Percentiles rank a stretch among this genome's conserved stretches.
Conservation (phyloP, 1,140 invertebrate genomes). For the Phocides pigmalion region DNA sequence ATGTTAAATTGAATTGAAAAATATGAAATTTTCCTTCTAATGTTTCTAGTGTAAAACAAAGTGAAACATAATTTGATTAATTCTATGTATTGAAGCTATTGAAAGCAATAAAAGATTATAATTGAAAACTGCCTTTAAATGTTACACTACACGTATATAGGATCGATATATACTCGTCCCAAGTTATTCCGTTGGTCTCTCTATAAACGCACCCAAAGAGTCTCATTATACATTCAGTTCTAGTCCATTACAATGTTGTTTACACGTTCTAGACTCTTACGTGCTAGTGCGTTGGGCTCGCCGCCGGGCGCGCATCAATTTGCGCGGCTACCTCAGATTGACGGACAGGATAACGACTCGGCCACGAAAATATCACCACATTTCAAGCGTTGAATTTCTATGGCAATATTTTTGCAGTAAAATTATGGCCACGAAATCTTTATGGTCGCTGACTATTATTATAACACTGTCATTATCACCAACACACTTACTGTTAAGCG, state of each 20-base stretch:
- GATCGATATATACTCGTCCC: background rate
- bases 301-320: slow-evolving; percentile 29
- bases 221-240: slow-evolving; percentile 23
- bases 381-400: background rate
- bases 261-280: slow-evolving; percentile 27
- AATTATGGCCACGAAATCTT: background rate
- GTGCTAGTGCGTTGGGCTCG: slow-evolving; percentile 16
- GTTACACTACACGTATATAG: too few species aligned
- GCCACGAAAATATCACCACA: slow-evolving; percentile 17
- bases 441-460: background rate
- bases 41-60: too few species aligned
- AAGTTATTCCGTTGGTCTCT: background rate
- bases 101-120: too few species aligned
- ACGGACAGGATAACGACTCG: slow-evolving; percentile 25
- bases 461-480: too few species aligned
- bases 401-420: background rate
- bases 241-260: slow-evolving; percentile 32
- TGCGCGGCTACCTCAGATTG: slow-evolving; percentile 29
- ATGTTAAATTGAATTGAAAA: too few species aligned
- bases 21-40: too few species aligned
- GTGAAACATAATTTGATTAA: too few species aligned
- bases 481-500: too few species aligned
- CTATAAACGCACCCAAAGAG: slow-evolving; percentile 19
- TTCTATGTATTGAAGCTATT: too few species aligned
- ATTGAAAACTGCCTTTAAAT: too few species aligned